Conservation (phyloP, 2,888 invertebrate species). For the Drosophila algonquin region DNA sequence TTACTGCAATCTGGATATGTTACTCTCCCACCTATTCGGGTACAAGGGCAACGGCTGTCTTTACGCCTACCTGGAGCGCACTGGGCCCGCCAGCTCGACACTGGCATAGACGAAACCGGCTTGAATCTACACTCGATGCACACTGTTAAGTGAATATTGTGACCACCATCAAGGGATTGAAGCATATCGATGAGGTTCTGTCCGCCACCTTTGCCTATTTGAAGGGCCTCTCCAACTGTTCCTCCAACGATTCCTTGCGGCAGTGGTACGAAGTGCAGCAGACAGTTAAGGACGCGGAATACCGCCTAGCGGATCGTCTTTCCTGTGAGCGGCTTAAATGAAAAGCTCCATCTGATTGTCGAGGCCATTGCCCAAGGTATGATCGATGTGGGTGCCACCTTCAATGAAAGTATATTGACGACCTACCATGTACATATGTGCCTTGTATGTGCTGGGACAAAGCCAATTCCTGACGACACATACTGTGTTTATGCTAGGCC, state of each 20-base stretch:
- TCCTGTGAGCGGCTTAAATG: conserved; percentile 85
- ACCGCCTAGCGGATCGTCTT: conserved; percentile 88
- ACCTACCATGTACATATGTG: too few species aligned
- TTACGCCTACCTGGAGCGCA: conserved; percentile 84
- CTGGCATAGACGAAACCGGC: too few species aligned
- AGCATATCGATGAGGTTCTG: conserved; percentile 89
- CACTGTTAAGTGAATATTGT: too few species aligned
- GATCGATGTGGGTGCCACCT: conserved; percentile 85
- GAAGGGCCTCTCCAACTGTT: conserved; percentile 86
- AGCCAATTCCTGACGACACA: conserved; percentile 87
- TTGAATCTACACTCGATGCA: too few species aligned
- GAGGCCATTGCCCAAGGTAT: conserved; percentile 88
- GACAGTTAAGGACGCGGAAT: conserved; percentile 89
- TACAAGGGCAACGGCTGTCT: conserved; percentile 87
- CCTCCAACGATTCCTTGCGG: conserved; percentile 47
- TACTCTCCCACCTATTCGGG: too few species aligned
- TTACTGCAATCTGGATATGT: too few species aligned
- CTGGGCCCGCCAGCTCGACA: too few species aligned
- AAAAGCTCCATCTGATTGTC: conserved; percentile 87
- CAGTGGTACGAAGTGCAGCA: conserved; percentile 86
- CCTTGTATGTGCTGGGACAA: conserved; percentile 86
- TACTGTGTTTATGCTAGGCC: too few species aligned
- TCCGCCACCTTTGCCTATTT: conserved; percentile 92
- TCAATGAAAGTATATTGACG: conserved; percentile 88
- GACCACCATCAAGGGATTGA: conserved; percentile 91